Conservation (phyloP, 2,797 vertebrate genomes). For the Acridotheres tristis region DNA sequence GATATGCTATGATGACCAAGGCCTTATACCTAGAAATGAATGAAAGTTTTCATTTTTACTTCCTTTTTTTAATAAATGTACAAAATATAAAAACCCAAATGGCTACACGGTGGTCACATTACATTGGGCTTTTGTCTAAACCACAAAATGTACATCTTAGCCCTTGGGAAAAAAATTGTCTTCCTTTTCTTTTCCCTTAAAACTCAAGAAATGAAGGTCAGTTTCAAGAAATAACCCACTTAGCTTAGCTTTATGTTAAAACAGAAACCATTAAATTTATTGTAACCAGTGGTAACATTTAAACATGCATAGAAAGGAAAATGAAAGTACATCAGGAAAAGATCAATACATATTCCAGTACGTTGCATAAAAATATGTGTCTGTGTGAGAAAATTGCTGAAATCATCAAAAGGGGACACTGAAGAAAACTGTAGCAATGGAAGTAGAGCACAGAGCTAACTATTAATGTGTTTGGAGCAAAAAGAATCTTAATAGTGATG, state of each 20-base stretch:
- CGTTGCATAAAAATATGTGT: neutral
- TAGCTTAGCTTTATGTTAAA: neutral
- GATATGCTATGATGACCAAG: neutral
- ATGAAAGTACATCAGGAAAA: neutral
- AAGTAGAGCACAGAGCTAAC: neutral
- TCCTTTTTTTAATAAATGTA: neutral
- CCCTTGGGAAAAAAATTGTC: neutral
- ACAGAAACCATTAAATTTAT: neutral
- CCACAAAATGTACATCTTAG: neutral
- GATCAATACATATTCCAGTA: neutral
- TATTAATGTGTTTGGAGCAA: neutral
- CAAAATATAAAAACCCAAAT: neutral
- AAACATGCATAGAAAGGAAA: neutral
- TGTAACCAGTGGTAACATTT: neutral
- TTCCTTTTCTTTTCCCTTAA: neutral
- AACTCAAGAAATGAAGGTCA: neutral
- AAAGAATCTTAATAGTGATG: neutral
- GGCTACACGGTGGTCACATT: neutral
- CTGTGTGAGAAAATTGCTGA: neutral
- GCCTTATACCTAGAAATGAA: neutral
- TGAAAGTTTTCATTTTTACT: neutral
- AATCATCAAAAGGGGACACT: neutral
- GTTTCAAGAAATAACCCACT: neutral
- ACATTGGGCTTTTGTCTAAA: neutral
- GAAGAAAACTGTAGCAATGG: neutral